These are phyloP conservation scores for Nipponia nippon DNA, from an alignment of 2,113 vertebrate genomes.

Conservation along the genomic window DNA sequence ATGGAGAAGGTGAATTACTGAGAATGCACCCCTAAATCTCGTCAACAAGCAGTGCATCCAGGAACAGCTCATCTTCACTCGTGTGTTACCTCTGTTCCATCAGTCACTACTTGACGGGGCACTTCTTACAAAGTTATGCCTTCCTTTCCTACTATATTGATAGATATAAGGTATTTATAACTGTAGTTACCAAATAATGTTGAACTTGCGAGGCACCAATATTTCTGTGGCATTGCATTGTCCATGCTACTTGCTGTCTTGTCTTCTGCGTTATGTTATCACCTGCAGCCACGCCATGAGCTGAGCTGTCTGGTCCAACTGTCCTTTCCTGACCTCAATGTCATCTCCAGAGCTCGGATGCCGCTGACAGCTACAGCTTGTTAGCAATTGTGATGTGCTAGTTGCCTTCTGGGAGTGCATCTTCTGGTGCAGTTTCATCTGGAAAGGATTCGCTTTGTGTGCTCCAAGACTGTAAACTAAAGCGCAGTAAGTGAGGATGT, in stretches of 20 bases:
- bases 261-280: not conserved
- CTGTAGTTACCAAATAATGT: not conserved
- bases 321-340: not conserved
- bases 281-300: not conserved
- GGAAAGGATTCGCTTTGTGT: not conserved
- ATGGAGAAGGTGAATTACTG: not conserved
- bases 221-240: not conserved
- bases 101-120: not conserved
- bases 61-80: not conserved
- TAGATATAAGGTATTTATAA: not conserved
- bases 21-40: not conserved
- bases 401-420: not conserved
- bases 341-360: not conserved
- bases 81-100: fast-evolving
- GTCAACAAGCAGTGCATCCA: fast-evolving
- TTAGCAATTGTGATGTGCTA: not conserved
- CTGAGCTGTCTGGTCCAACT: not conserved
- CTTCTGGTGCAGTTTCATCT: not conserved
- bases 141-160: not conserved
- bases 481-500: not conserved
- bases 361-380: not conserved
- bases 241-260: not conserved
- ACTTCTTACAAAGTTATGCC: not conserved
- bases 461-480: not conserved
- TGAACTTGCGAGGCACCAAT: not conserved